Conservation (phyloP, 2,888 invertebrate genomes). For the Ormyrus pomaceus region DNA sequence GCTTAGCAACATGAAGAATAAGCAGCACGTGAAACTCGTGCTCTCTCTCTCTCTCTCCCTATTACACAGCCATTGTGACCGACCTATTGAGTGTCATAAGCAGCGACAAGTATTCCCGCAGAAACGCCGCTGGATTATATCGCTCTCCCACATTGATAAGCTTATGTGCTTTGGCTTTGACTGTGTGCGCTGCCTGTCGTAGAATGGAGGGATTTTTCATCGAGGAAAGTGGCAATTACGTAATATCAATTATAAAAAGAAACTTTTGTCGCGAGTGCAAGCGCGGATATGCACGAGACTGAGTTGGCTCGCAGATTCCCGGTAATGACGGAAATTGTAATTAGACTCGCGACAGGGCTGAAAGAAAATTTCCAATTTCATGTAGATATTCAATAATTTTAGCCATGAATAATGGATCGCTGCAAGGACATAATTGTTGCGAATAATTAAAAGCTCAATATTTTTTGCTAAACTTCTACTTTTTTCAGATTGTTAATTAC, state of each 20-base stretch:
- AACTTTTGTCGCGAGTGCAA: slow-evolving; percentile 26
- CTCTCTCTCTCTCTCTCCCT: background rate
- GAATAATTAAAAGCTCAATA: no score
- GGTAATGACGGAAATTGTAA: slow-evolving; percentile 43
- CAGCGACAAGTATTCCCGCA: slow-evolving; percentile 50
- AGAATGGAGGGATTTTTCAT: slow-evolving; percentile 19
- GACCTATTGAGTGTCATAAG: slow-evolving; percentile 51
- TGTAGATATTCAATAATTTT: slow-evolving; percentile 18
- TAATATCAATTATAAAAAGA: slow-evolving; percentile 41
- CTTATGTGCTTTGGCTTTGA: background rate
- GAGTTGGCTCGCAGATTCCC: background rate
- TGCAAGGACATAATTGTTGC: background rate
- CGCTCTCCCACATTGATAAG: slow-evolving; percentile 8
- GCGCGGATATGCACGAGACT: background rate
- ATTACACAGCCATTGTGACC: slow-evolving; percentile 37
- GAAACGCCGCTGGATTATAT: slow-evolving; percentile 46
- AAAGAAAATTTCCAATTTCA: slow-evolving; percentile 20
- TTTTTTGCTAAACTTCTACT: no score
- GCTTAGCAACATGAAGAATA: slow-evolving; percentile 51
- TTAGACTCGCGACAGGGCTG: slow-evolving; percentile 16
- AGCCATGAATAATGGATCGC: slow-evolving; percentile 19
- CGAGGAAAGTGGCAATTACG: slow-evolving; percentile 40
- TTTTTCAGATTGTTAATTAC: no score
- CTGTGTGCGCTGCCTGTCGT: background rate
- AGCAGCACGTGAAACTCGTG: slow-evolving; percentile 9